These are phyloP conservation scores for Eulimnadia texana DNA, from an alignment of 1,140 invertebrate genomes.

Conservation along the genomic window DNA sequence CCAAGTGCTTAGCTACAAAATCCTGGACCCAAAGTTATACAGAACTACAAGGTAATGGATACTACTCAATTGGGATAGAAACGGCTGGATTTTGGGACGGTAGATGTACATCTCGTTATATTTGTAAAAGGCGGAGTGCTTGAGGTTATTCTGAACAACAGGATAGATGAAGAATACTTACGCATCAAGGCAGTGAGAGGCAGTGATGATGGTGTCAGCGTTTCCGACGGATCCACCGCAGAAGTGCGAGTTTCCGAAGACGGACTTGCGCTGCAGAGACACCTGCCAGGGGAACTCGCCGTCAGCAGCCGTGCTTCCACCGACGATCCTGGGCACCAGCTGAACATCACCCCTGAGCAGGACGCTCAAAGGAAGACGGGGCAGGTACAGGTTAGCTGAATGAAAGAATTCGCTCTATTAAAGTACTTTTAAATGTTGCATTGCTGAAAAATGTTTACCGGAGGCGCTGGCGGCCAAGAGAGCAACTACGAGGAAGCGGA, in stretches of 20 bases:
- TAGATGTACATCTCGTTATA: too few species aligned
- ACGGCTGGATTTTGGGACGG: too few species aligned
- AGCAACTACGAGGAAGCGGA: too few species aligned
- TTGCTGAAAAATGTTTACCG: too few species aligned
- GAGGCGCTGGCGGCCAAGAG: slow-evolving; percentile 24
- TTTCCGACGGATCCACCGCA: slow-evolving; percentile 41
- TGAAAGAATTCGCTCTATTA: too few species aligned
- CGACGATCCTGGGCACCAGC: slow-evolving; percentile 16
- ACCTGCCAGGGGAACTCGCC: slow-evolving; percentile 22
- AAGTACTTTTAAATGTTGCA: too few species aligned
- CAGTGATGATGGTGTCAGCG: slow-evolving; percentile 33
- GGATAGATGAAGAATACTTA: background rate
- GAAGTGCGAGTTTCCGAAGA: slow-evolving; percentile 17
- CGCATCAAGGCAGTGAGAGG: slow-evolving; percentile 37
- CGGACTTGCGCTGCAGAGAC: slow-evolving; percentile 4
- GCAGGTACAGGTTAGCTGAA: too few species aligned
- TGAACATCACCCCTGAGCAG: background rate
- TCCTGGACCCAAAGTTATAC: too few species aligned
- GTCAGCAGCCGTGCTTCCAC: slow-evolving; percentile 17
- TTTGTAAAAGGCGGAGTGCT: background rate
- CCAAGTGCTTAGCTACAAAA: too few species aligned
- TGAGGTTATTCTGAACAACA: background rate
- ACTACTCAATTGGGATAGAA: too few species aligned
- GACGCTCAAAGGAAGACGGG: slow-evolving; percentile 2
- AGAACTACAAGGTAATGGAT: too few species aligned